These are phyloP conservation scores for Erinaceus europaeus DNA, from an alignment of 2,113 vertebrate genomes.

Conservation along the genomic window DNA sequence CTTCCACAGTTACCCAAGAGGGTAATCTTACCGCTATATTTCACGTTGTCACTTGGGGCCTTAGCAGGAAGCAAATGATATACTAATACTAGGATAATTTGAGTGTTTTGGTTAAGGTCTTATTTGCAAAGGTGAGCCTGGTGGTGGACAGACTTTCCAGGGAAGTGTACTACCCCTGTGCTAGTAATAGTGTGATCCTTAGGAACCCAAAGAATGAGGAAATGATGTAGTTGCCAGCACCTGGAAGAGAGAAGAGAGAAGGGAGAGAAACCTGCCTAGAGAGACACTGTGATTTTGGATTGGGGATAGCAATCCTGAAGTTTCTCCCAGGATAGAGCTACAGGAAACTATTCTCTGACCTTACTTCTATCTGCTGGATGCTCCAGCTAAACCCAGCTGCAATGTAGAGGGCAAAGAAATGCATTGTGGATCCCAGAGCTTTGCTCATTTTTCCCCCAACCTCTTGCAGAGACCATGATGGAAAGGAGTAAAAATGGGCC, in stretches of 20 bases:
- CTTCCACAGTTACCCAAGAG: not conserved
- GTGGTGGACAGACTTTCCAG: not conserved
- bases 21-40: slow-evolving; percentile 2
- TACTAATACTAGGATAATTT: not conserved
- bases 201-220: not conserved
- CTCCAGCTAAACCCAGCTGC: not conserved
- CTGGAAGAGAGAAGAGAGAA: not conserved
- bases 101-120: not conserved
- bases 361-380: not conserved
- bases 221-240: not conserved
- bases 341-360: not conserved
- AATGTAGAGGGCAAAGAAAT: not conserved
- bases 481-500: not conserved
- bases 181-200: not conserved
- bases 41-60: not conserved
- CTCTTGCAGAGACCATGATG: not conserved
- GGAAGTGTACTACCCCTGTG: not conserved
- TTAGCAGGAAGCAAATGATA: not conserved
- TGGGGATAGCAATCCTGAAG: not conserved
- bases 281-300: not conserved
- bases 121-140: not conserved
- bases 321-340: not conserved
- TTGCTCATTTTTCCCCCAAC: too few species aligned
- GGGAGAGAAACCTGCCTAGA: not conserved
- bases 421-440: not conserved